Conservation (phyloP, 2,113 vertebrate species). For the Antechinus stuartii region DNA sequence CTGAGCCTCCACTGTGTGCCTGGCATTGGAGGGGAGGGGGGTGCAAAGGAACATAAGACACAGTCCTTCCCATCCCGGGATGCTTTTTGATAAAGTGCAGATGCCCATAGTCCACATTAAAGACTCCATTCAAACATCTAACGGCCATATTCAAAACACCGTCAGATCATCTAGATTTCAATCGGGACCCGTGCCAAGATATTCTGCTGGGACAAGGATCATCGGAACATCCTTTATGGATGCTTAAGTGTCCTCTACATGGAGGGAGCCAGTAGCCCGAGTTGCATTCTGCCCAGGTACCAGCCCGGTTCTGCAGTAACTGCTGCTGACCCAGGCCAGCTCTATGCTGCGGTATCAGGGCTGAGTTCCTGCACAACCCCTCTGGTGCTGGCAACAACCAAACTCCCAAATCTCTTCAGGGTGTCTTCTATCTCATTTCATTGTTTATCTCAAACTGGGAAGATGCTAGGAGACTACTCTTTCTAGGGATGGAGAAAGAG, state of each 20-base stretch:
- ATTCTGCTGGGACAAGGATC: background rate
- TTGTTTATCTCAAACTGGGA: background rate
- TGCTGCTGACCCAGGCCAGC: background rate
- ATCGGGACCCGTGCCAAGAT: background rate
- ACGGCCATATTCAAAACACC: slow-evolving; percentile 28
- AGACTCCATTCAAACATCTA: background rate
- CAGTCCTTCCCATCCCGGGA: background rate
- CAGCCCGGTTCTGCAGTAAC: slow-evolving; percentile 6
- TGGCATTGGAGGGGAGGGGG: background rate
- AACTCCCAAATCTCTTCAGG: background rate
- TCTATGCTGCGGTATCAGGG: background rate
- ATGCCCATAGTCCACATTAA: slow-evolving; percentile 11
- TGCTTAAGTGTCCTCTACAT: background rate
- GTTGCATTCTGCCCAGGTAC: background rate
- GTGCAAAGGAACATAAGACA: slow-evolving; percentile 26
- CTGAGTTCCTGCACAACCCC: background rate
- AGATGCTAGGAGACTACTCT: background rate
- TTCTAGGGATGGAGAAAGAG: background rate
- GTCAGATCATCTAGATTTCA: slow-evolving; percentile 19
- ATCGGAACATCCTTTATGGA: background rate
- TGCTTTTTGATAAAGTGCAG: background rate
- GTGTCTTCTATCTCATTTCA: background rate
- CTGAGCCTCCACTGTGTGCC: background rate
- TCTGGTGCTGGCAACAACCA: background rate
- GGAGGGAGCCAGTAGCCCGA: background rate